Evolutionary conservation across 2,797 vertebrate species (phyloP).

Genomic region (Falco rusticolus): DNA sequence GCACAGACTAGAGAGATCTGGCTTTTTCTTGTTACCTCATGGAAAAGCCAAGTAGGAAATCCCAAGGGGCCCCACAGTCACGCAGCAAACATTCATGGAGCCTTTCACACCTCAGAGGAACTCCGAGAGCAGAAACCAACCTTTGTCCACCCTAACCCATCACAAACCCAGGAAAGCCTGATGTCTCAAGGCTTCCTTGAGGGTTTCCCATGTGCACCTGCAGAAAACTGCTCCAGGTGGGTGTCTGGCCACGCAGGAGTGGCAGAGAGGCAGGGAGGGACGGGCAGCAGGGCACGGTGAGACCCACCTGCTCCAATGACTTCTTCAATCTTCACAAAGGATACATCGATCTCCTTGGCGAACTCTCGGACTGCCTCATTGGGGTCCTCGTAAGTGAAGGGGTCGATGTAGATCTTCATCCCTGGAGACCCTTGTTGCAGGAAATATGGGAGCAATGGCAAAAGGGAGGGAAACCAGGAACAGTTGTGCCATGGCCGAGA

Average conservation of each 20-base stretch:
- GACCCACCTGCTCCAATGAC: conserved; percentile 97
- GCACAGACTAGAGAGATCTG: not conserved
- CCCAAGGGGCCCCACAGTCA: not conserved
- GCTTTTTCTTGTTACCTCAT: not conserved
- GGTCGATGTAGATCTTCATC: conserved; percentile 99
- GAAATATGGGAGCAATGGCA: conserved; percentile 36
- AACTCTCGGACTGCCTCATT: conserved; percentile 98
- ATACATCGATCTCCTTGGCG: conserved; percentile 98
- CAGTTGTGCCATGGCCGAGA: not conserved
- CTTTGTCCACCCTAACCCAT: not conserved
- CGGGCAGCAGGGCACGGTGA: not conserved
- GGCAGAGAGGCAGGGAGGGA: not conserved
- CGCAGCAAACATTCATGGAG: not conserved
- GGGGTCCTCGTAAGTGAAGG: conserved; percentile 98
- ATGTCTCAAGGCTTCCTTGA: not conserved
- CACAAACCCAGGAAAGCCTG: not conserved
- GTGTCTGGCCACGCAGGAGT: not conserved
- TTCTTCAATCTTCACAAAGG: conserved; percentile 99
- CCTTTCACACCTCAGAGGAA: not conserved
- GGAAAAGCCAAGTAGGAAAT: conserved; percentile 6
- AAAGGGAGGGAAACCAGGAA: not conserved
- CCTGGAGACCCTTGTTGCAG: conserved; percentile 90
- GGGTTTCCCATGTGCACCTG: not conserved
- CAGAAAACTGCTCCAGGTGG: not conserved
- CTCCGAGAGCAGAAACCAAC: not conserved